A percentile compares a stretch with the other conserved stretches of the same genome.
Conservation (phyloP, 2,888 invertebrate species). For the Lasioglossum lativentre region DNA sequence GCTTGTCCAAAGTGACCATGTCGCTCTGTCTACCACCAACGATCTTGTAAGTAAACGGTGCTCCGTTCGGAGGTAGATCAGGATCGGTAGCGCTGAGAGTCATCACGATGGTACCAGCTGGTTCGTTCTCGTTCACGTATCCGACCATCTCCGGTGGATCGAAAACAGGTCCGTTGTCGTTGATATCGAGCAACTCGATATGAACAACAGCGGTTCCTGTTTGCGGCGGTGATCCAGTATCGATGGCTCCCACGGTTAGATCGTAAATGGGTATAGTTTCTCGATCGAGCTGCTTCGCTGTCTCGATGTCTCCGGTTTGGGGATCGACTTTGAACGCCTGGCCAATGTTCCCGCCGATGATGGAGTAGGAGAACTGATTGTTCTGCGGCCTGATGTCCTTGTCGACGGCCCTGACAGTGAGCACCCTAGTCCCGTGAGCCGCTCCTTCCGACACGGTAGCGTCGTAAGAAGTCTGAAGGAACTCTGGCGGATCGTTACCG, state of each 20-base stretch:
- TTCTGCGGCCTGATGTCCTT: conserved; percentile 96
- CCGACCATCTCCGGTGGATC: conserved; percentile 90
- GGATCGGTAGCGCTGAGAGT: conserved; percentile 95
- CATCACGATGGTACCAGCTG: conserved; percentile 92
- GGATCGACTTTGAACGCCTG: conserved; percentile 95
- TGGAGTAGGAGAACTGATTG: conserved; percentile 96
- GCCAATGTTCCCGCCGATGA: conserved; percentile 92
- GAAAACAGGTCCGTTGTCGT: conserved; percentile 96
- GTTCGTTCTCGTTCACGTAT: conserved; percentile 94
- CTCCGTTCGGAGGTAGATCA: conserved; percentile 95
- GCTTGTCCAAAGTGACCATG: conserved; percentile 91
- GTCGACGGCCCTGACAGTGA: conserved; percentile 94
- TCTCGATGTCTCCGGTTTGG: conserved; percentile 93
- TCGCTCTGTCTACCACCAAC: conserved; percentile 92
- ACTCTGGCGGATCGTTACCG: conserved; percentile 98
- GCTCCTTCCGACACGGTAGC: conserved; percentile 93
- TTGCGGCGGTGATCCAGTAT: conserved; percentile 95
- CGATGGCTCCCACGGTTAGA: conserved; percentile 93
- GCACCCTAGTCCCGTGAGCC: conserved; percentile 89
- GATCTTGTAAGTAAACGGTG: conserved; percentile 93
- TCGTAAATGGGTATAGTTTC: conserved; percentile 92
- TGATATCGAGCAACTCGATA: conserved; percentile 93
- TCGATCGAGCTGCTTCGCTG: conserved; percentile 91
- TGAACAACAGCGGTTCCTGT: conserved; percentile 95
- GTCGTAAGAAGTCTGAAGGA: conserved; percentile 92